Evolutionary conservation across 2,797 vertebrate species (phyloP), one percentile per base, ranked within the genome.

Genomic region (Lithobates pipiens): DNA sequence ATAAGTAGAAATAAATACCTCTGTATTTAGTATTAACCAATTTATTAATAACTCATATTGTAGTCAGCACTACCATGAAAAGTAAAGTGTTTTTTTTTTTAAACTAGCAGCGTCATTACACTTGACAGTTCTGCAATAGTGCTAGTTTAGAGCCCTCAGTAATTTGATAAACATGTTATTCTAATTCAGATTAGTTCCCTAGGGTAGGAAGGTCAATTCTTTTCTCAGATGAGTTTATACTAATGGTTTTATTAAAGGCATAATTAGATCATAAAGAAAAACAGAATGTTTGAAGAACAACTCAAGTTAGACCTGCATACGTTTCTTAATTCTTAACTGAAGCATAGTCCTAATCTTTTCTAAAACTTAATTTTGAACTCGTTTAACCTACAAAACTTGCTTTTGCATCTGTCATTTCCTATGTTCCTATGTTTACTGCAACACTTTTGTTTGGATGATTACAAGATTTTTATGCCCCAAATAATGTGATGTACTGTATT

Each of bases 121-220:
- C 46, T 44, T 83, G 63, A 76, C 86, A 79, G 76, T 21, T 80
- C 21, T 80, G 50, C 69, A 61, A 8, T 72, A 83, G 11, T 50
- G 54, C 29, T 46, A 23, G 69, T 79, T 73, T 78, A 21, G 44
- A 70, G 34, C 10, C 57, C 15, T 65, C 9, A 21, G 15, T 67
- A 82, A 86, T 77, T 82, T 63, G 13, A 86, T 82, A 82, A 67
- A 73, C 44, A 82, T 69, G 76, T 82, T 71, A 83, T 83, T 82
- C 34, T 29, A 39, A 65, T 77, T 77, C 65, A 25, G 11, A 86
- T 27, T 36, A 42, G 39, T 21, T 54, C 50, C 50, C 29, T 68
- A 27, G 39, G 39, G 72, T 42, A 27, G 70, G 63, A 76, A 42
- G 65, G 50, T 44, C 80, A 82, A 13, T 77, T 42, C 72, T 13